Evolutionary conservation across 2,113 vertebrate species (phyloP), one percentile per base, ranked within the genome.

Genomic region (Heterochromis multidens): DNA sequence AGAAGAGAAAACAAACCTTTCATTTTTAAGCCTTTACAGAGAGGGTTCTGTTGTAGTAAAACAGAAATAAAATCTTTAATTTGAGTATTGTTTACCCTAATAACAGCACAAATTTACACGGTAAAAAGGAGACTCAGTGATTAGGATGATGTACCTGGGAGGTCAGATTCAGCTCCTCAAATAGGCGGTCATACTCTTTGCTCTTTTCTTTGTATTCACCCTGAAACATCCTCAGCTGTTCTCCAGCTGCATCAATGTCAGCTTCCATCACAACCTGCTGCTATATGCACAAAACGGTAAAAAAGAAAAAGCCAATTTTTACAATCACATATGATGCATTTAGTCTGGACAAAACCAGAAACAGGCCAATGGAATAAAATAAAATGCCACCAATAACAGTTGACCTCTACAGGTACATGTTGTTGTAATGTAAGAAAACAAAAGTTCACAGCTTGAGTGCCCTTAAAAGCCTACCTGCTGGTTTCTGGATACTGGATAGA

Each of bases 161-260:
- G 4, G 97, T 98, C 90, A 97, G 97, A 72, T 98, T 99, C 89
- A 98, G 97, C 94, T 98, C 98, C 92, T 99, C 97, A 89, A 98
- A 99, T 46, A 99, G 97, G 46, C 95, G 94, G 93, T 99, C 98
- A 60, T 99, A 99, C 90, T 99, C 99, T 91, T 96, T 94, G 93
- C 97, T 99, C 95, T 98, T 99, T 95, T 99, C 97, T 95, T 98
- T 97, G 93, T 97, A 99, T 88, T 98, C 97, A 90, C 96, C 96
- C 80, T 99, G 98, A 94, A 99, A 98, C 93, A 98, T 97, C 74
- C 97, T 97, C 67, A 99, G 96, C 93, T 99, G 99, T 91, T 99
- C 98, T 77, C 97, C 98, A 85, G 98, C 97, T 88, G 97, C 97
- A 94, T 98, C 97, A 85, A 98, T 97, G 92, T 97, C 97, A 82